Evolutionary conservation across 35 echinoderm and acorn worm genomes (phyloP).

Genomic region (Ophioderma brevispina): DNA sequence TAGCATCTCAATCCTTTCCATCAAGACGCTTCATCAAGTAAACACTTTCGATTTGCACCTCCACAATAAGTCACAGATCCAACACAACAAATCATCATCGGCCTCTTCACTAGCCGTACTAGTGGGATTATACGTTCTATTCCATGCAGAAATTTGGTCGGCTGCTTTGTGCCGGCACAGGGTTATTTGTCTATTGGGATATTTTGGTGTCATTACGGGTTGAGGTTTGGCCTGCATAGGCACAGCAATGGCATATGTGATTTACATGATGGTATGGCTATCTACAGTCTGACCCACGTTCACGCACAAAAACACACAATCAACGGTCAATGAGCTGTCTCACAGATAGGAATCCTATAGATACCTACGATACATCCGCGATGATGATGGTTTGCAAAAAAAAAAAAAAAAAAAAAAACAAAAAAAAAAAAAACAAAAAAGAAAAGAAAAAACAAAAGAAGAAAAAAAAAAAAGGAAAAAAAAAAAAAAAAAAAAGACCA

Average conservation of each 20-base stretch:
- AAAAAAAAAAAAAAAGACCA: no score
- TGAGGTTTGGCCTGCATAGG: background rate
- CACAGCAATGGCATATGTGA: background rate
- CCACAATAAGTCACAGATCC: background rate
- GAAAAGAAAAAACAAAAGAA: no score
- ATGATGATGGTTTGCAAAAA: no score
- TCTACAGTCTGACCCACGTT: background rate
- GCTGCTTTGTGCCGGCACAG: background rate
- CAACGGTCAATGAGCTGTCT: no score
- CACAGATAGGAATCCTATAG: no score
- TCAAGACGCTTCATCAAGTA: background rate
- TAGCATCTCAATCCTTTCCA: background rate
- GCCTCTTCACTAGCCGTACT: background rate
- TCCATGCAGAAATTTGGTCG: background rate
- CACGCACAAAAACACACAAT: background rate
- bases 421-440: no score
- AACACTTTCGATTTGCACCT: slow-evolving; percentile 2
- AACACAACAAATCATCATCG: background rate
- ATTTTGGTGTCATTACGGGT: background rate
- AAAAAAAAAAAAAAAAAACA: no score
- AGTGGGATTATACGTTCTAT: background rate
- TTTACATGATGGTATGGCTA: background rate
- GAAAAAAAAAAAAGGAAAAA: no score
- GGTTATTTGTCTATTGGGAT: background rate
- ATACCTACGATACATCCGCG: no score